Base-by-base conservation (phyloP, 2,888 invertebrate species). In the Sphaerophoria rueppellii region DNA sequence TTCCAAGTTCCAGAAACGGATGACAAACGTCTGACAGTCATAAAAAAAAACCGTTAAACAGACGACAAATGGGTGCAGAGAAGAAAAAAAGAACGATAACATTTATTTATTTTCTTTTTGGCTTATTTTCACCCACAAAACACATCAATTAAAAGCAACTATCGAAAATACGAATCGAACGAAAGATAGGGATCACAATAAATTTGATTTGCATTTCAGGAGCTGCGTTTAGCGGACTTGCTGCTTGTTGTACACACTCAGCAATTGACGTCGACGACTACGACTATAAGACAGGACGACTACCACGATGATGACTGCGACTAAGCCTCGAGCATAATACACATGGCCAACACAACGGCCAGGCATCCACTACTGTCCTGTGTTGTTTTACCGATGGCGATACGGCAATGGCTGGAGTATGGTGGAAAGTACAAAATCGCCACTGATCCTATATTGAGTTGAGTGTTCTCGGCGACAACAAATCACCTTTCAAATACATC, bases 101-200 rank as follows among this genome's bases (percentile, higher is more conserved):
- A 24, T 24, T 73, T 67, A 54, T 40, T n/a, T 4, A 24, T 54
- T 46, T 4, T 43, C 14, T 63, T 75, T 77, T 69, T 71, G 24
- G 24, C 24, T 24, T 24, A 24, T 24, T 16, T 69, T 61, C 72
- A 24, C 65, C 80, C 85, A 81, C 52, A 69, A 63, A 58, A 80
- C 72, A 72, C 85, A 85, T 85, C 85, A 85, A 85, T 85, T 81
- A 77, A 81, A 85, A 70, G 58, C 52, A 52, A 60, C 76, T 85
- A 81, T 73, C 77, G 76, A 24, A 43, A 81, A 54, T 81, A 85
- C 81, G 76, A 81, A 73, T 63, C 69, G 72, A 85, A 37, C 76
- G 80, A 85, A 73, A 85, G 85, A 85, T 85, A 76, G 63, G 85
- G 85, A 85, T 85, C 76, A 77, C 81, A 81, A 85, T 85, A 85